Percentiles rank a stretch among this genome's conserved stretches.
phyloP scores from a whole-genome alignment of 2,888 invertebrate species.

The Osedax frankpressi region DNA sequence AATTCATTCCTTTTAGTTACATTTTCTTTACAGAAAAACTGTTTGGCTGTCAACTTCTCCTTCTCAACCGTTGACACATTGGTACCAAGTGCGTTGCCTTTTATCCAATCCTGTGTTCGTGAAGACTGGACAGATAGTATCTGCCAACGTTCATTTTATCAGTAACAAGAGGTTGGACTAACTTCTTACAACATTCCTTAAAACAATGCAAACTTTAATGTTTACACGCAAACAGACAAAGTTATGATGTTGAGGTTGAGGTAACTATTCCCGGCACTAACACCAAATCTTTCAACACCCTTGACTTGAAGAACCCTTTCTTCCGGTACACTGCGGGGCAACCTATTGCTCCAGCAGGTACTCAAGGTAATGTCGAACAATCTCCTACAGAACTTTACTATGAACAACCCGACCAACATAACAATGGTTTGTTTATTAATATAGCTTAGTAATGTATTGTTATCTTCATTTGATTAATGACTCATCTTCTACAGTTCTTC shows the following conservation, averaged over 20 bases:
- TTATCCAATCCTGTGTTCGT: conserved; percentile 83
- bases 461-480: too few relatives aligned
- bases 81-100: conserved; percentile 95
- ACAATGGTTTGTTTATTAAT: neutral
- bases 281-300: conserved; percentile 67
- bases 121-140: conserved; percentile 78
- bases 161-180: conserved; percentile 71
- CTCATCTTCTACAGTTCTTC: too few relatives aligned
- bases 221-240: conserved; percentile 56
- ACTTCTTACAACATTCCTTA: neutral
- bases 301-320: conserved; percentile 95
- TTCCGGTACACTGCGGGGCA: conserved; percentile 56
- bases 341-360: conserved; percentile 79
- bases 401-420: conserved; percentile 23
- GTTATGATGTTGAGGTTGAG: conserved; percentile 95
- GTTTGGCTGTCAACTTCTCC: conserved; percentile 96
- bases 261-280: conserved; percentile 76
- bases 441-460: neutral
- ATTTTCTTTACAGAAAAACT: conserved; percentile 54
- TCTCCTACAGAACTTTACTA: conserved; percentile 70
- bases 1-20: too few relatives aligned
- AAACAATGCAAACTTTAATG: neutral
- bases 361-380: conserved; percentile 62
- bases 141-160: conserved; percentile 70
- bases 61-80: conserved; percentile 92